Evolutionary conservation across 2,888 invertebrate species (phyloP), one percentile per base, ranked within the genome.

Genomic region (Drosophila merina): DNA sequence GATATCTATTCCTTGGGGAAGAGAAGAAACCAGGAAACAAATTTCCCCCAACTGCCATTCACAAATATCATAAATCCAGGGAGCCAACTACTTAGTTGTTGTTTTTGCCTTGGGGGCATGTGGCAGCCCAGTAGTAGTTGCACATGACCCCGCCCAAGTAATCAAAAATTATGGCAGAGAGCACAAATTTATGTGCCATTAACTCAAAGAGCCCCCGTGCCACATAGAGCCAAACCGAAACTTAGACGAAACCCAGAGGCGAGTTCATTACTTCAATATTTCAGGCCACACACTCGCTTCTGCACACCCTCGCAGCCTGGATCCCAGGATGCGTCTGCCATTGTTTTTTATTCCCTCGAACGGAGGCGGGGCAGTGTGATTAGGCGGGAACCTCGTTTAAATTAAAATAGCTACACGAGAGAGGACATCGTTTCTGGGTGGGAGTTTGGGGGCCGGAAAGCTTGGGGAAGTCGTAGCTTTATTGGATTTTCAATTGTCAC

Each of bases 401-500:
- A 87, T 83, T 83, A 87, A 87, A 83, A 87, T 87, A 75, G 82
- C 79, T 73, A 63, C 72, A 79, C 56, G 63, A 36, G 38, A 38
- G 38, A 30, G 36, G 31, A 40, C 36, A 57, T 59, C 56, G 72
- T 51, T 47, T 26, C 51, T 38, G 55, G 51, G 14, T 12, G 9
- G 57, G 12, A 38, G 28, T 14, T 12, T n/a, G 42, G 25, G 33
- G 44, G 40, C 40, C 14, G 12, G 5, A 14, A 14, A 12, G 40
- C 12, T 40, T 8, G 40, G 30, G 30, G 25, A 38, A 45, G 54
- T 48, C 26, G 55, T 72, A 69, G 79, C 88, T 85, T 83, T 84
- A 87, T 87, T 87, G 86, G 86, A 84, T 82, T 84, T 84, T 84
- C 88, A 84, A 84, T 84, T 84, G 83, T 84, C 83, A 87, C 83